Conservation (phyloP, 2,888 invertebrate species). For the Lasius fuliginosus region DNA sequence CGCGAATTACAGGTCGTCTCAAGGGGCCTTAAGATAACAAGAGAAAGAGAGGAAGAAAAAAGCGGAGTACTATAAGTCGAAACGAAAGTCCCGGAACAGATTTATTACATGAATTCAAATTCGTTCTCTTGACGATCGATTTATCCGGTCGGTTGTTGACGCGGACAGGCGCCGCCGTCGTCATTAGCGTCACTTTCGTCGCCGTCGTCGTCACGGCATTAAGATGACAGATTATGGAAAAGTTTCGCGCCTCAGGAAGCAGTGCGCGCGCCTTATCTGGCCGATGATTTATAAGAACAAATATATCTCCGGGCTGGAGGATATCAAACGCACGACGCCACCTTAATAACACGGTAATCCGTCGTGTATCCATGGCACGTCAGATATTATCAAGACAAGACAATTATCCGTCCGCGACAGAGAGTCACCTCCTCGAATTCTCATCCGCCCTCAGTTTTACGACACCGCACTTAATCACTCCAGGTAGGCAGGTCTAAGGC, state of each 20-base stretch:
- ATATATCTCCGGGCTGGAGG: slow-evolving; percentile 77
- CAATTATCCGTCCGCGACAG: slow-evolving; percentile 54
- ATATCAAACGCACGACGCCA: slow-evolving; percentile 76
- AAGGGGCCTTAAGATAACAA: not conserved
- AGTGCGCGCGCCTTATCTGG: slow-evolving; percentile 78
- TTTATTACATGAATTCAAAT: slow-evolving; percentile 13
- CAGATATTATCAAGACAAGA: slow-evolving; percentile 64
- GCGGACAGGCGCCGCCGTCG: slow-evolving; percentile 27
- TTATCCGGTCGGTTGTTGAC: slow-evolving; percentile 22
- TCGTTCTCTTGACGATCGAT: not conserved
- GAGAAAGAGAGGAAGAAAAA: not conserved
- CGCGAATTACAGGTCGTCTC: not conserved
- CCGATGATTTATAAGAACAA: slow-evolving; percentile 85
- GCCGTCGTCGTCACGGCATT: slow-evolving; percentile 61
- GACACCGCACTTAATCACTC: slow-evolving; percentile 81
- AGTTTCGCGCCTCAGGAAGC: slow-evolving; percentile 78
- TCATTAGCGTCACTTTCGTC: slow-evolving; percentile 42
- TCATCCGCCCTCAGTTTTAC: slow-evolving; percentile 76
- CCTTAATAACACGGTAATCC: slow-evolving; percentile 75
- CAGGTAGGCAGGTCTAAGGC: slow-evolving; percentile 62
- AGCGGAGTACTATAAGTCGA: not conserved
- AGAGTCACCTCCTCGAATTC: slow-evolving; percentile 48
- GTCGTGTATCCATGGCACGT: slow-evolving; percentile 68
- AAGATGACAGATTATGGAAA: slow-evolving; percentile 81
- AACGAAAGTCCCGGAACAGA: not conserved